Conservation (phyloP, 2,113 vertebrate species). For the Nothoprocta pentlandii region DNA sequence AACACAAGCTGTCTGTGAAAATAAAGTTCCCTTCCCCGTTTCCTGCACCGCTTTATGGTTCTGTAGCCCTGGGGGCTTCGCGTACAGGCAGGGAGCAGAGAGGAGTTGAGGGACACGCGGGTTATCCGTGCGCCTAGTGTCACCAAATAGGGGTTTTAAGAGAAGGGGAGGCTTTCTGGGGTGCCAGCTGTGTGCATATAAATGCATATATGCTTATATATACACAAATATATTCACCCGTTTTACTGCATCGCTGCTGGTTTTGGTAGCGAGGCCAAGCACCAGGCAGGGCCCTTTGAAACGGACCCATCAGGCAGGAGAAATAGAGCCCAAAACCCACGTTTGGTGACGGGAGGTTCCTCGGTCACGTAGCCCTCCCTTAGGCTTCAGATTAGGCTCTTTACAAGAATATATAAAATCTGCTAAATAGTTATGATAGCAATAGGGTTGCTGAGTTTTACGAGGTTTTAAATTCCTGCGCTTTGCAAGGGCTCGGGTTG, state of each 20-base stretch:
- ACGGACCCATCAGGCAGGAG: neutral
- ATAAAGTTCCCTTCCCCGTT: neutral
- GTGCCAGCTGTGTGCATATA: neutral
- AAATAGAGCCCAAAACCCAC: neutral
- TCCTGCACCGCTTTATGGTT: neutral
- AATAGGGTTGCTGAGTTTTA: neutral
- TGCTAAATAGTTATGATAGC: slow-evolving; percentile 2
- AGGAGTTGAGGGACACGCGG: neutral
- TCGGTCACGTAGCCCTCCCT: neutral
- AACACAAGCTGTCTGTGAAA: neutral
- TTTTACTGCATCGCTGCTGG: neutral
- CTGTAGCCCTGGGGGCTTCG: neutral
- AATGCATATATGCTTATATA: neutral
- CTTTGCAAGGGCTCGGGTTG: slow-evolving; percentile 37
- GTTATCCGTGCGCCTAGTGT: neutral
- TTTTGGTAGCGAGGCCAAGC: neutral
- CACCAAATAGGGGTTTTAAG: neutral
- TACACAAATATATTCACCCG: neutral
- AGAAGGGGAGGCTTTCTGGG: neutral
- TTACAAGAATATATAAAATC: slow-evolving; percentile 42
- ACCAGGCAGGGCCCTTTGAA: neutral
- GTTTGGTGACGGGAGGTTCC: neutral
- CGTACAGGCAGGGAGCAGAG: neutral
- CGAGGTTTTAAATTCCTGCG: slow-evolving; percentile 14
- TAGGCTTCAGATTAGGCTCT: neutral